A percentile compares a stretch with the other conserved stretches of the same genome.
Conservation (phyloP, 1,140 invertebrate species). For the Drosophila ohnishii region DNA sequence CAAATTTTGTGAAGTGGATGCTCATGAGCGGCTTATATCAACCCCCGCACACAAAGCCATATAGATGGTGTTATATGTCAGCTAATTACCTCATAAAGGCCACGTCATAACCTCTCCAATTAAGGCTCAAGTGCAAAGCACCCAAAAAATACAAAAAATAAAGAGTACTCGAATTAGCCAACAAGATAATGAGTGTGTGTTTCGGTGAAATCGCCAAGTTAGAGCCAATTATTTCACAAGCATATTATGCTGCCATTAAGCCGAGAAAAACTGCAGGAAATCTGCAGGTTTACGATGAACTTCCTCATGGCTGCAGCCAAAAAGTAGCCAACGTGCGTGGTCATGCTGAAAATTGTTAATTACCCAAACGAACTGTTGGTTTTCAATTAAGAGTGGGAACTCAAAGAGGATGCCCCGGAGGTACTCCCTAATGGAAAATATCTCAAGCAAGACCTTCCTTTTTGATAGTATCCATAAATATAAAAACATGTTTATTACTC, state of each 20-base stretch:
- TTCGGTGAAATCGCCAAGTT: constrained; percentile 11
- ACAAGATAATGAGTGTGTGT: not conserved
- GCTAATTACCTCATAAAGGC: constrained; percentile 55
- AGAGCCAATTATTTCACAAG: constrained; percentile 23
- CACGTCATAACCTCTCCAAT: constrained; percentile 46
- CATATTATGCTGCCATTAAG: constrained; percentile 23
- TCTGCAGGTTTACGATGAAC: constrained; percentile 14
- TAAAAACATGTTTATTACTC: constrained; percentile 6
- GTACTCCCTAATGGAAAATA: constrained; percentile 6
- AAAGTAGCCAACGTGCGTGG: constrained; percentile 4
- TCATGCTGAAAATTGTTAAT: constrained; percentile 37
- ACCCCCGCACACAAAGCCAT: constrained; percentile 18
- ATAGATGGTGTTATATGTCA: constrained; percentile 42
- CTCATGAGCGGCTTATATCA: constrained; percentile 19
- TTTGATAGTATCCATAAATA: not conserved
- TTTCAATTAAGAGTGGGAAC: constrained; percentile 15
- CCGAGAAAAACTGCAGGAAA: constrained; percentile 32
- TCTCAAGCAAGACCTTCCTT: constrained; percentile 7
- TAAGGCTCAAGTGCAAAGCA: constrained; percentile 35
- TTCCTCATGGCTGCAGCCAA: constrained; percentile 25
- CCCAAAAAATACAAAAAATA: constrained; percentile 11
- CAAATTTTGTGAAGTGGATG: constrained; percentile 17
- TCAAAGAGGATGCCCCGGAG: not conserved
- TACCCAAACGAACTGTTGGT: constrained; percentile 7
- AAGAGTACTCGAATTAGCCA: constrained; percentile 14